A percentile compares a stretch with the other conserved stretches of the same genome.
These are phyloP conservation scores for Nemurella pictetii DNA, from an alignment of 2,888 invertebrate genomes.

Conservation along the genomic window DNA sequence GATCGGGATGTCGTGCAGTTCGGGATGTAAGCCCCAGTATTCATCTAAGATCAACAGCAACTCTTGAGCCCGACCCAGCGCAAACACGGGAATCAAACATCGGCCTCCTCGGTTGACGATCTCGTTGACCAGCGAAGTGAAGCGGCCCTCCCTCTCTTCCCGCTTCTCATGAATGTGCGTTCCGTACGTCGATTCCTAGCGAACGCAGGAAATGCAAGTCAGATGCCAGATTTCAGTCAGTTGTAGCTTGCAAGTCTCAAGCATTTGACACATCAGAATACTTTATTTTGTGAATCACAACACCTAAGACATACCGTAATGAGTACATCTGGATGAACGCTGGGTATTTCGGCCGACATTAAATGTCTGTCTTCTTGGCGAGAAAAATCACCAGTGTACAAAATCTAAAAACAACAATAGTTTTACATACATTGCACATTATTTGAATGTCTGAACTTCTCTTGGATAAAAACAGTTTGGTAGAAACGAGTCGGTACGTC, in stretches of 20 bases:
- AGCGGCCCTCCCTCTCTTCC: constrained; percentile 93
- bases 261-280: no score
- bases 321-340: constrained; percentile 92
- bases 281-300: no score
- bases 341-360: constrained; percentile 99
- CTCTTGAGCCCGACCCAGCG: constrained; percentile 96
- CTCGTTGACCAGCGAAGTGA: constrained; percentile 90
- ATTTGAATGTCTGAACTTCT: no score
- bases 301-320: no score
- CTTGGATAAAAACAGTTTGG: no score
- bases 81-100: constrained; percentile 98
- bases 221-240: not conserved
- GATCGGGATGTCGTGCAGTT: constrained; percentile 97
- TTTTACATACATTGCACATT: no score
- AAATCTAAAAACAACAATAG: constrained; percentile 57
- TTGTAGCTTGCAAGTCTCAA: not conserved
- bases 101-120: constrained; percentile 97
- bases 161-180: constrained; percentile 98
- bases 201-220: constrained; percentile 35
- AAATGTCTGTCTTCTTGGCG: constrained; percentile 98
- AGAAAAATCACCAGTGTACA: constrained; percentile 99
- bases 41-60: constrained; percentile 93
- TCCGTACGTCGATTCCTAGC: constrained; percentile 95
- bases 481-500: no score
- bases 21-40: constrained; percentile 96